Conservation (phyloP, 2,113 vertebrate genomes). For the Craseonycteris thonglongyai region DNA sequence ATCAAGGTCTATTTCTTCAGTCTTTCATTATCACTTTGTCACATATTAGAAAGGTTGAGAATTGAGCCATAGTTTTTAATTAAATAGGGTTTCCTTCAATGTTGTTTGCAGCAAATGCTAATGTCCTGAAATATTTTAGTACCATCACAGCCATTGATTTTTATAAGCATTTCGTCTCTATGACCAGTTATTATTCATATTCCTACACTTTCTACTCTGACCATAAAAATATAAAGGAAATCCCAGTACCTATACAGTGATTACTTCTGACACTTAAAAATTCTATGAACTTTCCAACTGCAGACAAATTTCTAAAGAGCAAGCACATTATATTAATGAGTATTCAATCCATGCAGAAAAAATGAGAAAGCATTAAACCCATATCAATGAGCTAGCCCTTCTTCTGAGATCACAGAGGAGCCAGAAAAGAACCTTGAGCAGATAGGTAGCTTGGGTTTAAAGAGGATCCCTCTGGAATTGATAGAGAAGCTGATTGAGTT, state of each 20-base stretch:
- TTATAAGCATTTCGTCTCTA: slow-evolving; percentile 32
- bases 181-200: slow-evolving; percentile 36
- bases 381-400: background rate
- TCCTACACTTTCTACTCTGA: background rate
- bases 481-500: background rate
- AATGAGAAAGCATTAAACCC: background rate
- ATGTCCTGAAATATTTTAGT: slow-evolving; percentile 45
- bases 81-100: slow-evolving; percentile 30
- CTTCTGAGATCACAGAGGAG: background rate
- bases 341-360: background rate
- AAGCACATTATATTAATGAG: background rate
- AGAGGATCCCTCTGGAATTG: background rate
- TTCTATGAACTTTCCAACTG: background rate
- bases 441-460: background rate
- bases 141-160: slow-evolving; percentile 57
- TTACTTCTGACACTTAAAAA: slow-evolving; percentile 40
- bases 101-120: slow-evolving; percentile 47
- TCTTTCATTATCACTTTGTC: slow-evolving; percentile 25
- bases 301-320: background rate
- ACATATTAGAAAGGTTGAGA: slow-evolving; percentile 12
- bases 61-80: slow-evolving; percentile 14
- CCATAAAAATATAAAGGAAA: slow-evolving; percentile 37
- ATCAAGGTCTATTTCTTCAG: slow-evolving; percentile 2
- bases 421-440: background rate
- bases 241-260: background rate